phyloP scores from a whole-genome alignment of 2,888 invertebrate species.

The Trachelus iudaicus region DNA sequence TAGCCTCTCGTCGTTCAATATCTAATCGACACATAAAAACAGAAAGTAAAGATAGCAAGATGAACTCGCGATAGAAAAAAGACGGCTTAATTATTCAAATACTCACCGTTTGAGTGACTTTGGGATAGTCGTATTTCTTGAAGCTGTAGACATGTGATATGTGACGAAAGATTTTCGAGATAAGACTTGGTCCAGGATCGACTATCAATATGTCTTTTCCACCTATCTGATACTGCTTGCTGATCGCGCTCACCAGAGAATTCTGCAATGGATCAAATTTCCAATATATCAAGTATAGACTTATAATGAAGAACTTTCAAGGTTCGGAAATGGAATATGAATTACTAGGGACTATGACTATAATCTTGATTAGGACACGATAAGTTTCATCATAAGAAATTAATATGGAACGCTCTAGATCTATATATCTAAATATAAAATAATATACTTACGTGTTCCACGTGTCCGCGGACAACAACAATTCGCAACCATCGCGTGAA shows the following conservation, averaged over 20 bases:
- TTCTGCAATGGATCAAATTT: slow-evolving; percentile 66
- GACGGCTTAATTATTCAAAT: slow-evolving; percentile 1
- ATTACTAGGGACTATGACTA: not conserved
- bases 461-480: slow-evolving; percentile 50
- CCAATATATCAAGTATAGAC: not conserved
- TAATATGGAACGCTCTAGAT: not conserved
- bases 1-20: slow-evolving; percentile 78
- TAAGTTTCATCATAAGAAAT: not conserved
- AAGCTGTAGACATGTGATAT: slow-evolving; percentile 75
- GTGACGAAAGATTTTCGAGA: slow-evolving; percentile 64
- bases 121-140: slow-evolving; percentile 76
- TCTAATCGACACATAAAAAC: slow-evolving; percentile 60
- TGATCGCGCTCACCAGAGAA: slow-evolving; percentile 71
- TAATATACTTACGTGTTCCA: slow-evolving; percentile 45
- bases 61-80: slow-evolving; percentile 2
- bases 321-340: not conserved
- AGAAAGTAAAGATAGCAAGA: slow-evolving; percentile 1
- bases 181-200: slow-evolving; percentile 69
- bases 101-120: slow-evolving; percentile 70
- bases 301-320: not conserved
- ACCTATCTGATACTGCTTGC: slow-evolving; percentile 61
- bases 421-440: slow-evolving; percentile 4
- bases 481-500: slow-evolving; percentile 56
- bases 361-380: not conserved
- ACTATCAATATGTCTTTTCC: slow-evolving; percentile 70